Base-by-base conservation (phyloP, 2,797 vertebrate genomes). In the Sebastes kiyomatsui region DNA sequence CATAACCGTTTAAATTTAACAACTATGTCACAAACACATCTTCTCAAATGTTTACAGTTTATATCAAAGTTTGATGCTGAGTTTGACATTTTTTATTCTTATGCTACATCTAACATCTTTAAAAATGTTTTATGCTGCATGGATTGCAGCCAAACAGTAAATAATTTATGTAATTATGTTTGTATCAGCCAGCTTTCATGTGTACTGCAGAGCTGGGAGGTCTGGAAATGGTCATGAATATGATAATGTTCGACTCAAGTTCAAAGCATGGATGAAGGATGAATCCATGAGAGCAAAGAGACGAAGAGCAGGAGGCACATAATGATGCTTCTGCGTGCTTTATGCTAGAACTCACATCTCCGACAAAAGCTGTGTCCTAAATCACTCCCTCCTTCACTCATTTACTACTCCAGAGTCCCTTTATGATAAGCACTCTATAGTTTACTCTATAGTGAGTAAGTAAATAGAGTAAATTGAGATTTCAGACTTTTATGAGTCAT, bases 141-240 rank as follows among this genome's bases (percentile, higher is more conserved):
- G 6, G 7, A 27, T 67, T 46, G 22, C 23, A 56, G 32, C 2
- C 18, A 23, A 13, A 42, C 13, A 18, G 16, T 6, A 9, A 35
- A 35, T 71, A 2, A 49, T 46, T 27, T 2, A 16, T 8, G n/a
- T 42, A 32, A 25, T 42, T 16, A 46, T n/a, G n/a, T 35, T 2
- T 75, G 14, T 54, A 35, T 79, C 18, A 69, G 81, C 77, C 83
- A 92, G 79, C 92, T 93, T 93, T 92, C 88, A 92, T 91, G 84
- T 83, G 61, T 27, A 30, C 30, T 49, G 64, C 66, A 77, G 46
- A 65, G 70, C n/a, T 64, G 66, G 42, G 58, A 83, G 68, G 22
- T 74, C 60, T 68, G n/a, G 55, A 73, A 60, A 70, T 72, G 69
- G 54, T 22, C 25, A 64, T 85, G 83, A 66, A 82, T 22, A 49